Evolutionary conservation across 2,113 vertebrate genomes (phyloP), one percentile per base, ranked within the genome.

Genomic region (Cheirogaleus medius): DNA sequence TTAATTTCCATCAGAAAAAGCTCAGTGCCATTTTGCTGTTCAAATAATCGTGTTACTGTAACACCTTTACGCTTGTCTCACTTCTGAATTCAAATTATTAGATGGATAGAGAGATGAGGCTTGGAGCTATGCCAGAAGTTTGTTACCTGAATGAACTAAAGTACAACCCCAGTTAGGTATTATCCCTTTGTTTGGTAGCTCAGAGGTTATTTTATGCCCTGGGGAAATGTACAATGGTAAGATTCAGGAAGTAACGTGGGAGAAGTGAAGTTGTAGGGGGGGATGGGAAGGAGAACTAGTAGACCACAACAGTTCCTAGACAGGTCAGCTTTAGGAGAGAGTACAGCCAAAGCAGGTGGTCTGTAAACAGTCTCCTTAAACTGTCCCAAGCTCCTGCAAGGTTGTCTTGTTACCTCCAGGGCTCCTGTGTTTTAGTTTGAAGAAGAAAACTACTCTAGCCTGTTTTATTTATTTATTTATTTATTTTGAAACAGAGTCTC

Each of bases 231-330:
- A 3, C 17, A 49, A 11, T 69, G 78, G 9, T 82, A 63, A 92
- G 84, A 64, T 76, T 68, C 60, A 71, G 85, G 85, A 95, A 92
- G 71, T 95, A 56, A 93, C 74, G 13, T n/a, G 44, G 54, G 76
- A 82, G 56, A 60, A 56, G 54, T 63, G 68, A 63, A 58, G 14
- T 81, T 58, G 37, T 29, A 11, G 10, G 3, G 8, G 11, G 8
- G 56, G 49, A 12, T 63, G 92, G 93, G n/a, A 80, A 88, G 74
- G 44, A 82, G 78, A 95, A 23, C 49, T 39, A 64, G 66, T 54
- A 3, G 58, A 32, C 18, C 4, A 21, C 10, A 3, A 3, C 44
- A 34, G 3, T 89, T 63, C 73, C 86, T 66, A 58, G 64, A 25
- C 21, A 15, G 63, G 14, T 85, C 56, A n/a, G 29, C 82, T 56